Conservation (phyloP, 2,113 vertebrate genomes). For the Toxostoma redivivum region DNA sequence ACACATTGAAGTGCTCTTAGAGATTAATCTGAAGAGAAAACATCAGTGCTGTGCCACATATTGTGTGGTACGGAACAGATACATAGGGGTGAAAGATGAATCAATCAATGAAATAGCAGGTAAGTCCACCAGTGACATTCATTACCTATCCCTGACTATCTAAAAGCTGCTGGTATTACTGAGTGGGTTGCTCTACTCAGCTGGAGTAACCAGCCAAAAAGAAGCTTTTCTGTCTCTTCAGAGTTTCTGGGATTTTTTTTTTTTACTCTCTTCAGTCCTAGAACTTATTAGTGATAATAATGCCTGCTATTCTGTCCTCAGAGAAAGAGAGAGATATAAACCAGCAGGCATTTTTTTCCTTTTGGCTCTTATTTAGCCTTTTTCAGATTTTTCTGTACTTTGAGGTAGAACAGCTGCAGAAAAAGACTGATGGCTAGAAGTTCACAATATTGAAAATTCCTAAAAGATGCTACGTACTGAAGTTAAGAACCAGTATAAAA, state of each 20-base stretch:
- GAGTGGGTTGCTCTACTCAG: background rate
- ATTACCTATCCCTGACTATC: background rate
- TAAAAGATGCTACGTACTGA: background rate
- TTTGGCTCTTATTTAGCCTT: background rate
- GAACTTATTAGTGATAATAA: background rate
- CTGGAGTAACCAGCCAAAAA: background rate
- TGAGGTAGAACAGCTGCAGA: background rate
- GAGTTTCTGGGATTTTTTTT: background rate
- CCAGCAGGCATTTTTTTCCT: background rate
- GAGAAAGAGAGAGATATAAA: background rate
- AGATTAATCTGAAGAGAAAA: background rate
- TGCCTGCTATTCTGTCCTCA: background rate
- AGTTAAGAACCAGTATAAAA: background rate
- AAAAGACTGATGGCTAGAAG: background rate
- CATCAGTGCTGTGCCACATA: background rate
- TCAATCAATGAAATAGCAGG: rapidly evolving
- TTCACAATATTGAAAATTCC: background rate
- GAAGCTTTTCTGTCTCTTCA: background rate
- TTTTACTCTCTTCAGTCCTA: background rate
- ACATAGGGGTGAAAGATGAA: background rate
- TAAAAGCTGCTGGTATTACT: background rate
- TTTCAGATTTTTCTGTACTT: background rate
- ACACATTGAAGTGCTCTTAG: background rate
- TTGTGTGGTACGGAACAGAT: background rate
- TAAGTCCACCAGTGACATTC: background rate